Evolutionary conservation across 1,140 invertebrate genomes (phyloP).

Genomic region (Caenorhabditis briggsae): DNA sequence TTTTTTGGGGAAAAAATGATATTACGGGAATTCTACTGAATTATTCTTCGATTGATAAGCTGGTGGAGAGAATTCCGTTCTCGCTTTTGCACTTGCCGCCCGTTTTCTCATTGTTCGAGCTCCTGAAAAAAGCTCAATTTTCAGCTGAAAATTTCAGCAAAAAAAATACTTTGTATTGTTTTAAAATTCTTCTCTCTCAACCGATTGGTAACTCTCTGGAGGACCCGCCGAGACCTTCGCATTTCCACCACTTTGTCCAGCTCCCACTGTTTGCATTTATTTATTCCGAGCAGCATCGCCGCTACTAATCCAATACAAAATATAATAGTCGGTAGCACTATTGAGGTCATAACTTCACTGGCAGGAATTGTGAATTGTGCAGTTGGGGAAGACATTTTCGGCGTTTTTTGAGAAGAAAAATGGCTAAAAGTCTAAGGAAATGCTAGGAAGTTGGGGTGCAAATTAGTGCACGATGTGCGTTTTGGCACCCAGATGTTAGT

Average conservation of each 20-base stretch:
- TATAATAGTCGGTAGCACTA: slow-evolving; percentile 74
- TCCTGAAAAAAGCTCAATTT: slow-evolving; percentile 65
- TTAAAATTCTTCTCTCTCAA: slow-evolving; percentile 76
- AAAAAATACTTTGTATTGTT: slow-evolving; percentile 74
- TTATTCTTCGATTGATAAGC: slow-evolving; percentile 56
- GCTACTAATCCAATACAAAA: slow-evolving; percentile 77
- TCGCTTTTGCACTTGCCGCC: slow-evolving; percentile 59
- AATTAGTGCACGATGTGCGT: slow-evolving; percentile 47
- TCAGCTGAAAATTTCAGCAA: background rate
- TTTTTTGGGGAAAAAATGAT: slow-evolving; percentile 54
- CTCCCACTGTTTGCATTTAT: slow-evolving; percentile 76
- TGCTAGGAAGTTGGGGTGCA: background rate
- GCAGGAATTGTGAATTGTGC: slow-evolving; percentile 34
- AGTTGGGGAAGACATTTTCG: background rate
- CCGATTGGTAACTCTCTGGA: slow-evolving; percentile 74
- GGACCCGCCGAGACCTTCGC: slow-evolving; percentile 72
- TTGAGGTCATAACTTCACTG: slow-evolving; percentile 68
- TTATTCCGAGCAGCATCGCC: slow-evolving; percentile 71
- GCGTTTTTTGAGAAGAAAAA: background rate
- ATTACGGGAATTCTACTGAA: background rate
- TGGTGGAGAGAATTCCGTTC: slow-evolving; percentile 60
- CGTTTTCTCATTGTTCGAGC: slow-evolving; percentile 74
- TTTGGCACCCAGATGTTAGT: slow-evolving; percentile 48
- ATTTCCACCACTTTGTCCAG: slow-evolving; percentile 77
- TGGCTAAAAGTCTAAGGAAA: background rate